Base-by-base conservation (phyloP, 53 echinoderm and acorn worm species). In the Hippasteria phrygiana region DNA sequence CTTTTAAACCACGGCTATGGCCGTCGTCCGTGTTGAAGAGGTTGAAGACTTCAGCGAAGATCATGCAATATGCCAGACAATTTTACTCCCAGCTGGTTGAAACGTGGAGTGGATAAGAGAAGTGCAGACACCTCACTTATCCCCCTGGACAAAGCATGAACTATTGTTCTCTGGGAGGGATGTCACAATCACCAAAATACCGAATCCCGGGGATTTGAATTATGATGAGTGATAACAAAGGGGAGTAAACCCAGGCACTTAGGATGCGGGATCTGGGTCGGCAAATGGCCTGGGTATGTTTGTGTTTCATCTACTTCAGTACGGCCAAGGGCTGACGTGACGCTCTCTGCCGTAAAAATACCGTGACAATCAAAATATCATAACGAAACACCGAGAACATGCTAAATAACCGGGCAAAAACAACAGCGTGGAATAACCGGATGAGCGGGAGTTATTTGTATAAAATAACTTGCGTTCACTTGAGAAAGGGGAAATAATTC, bases 171-270 rank as follows among this genome's bases (percentile, higher is more conserved):
- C 69, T 1, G 69, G 34, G 14, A 48, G 14, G 14, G 14, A 48
- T 48, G 14, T 4, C 69, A 26, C 10, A 4, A 67, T 67, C 13
- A 35, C 37, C 20, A 40, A 42, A 73, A 12, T 4, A 43, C 12
- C 2, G 42, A 56, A 70, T 55, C 42, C 27, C 24, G 67, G 71
- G 84, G 35, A 69, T 67, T 70, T 70, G 84, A 84, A 70, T 84
- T 84, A 84, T 84, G 84, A 84, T 84, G 84, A 70, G 51, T 70
- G 84, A 70, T 36, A 84, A 84, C 84, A 84, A 84, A 67, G 71
- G 48, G 70, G 63, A 67, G 71, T 33, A 50, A 84, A 84, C 50
- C 50, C 36, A 35, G 70, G 69, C 84, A 84, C 84, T 84, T 84
- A 84, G 14, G 69, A 48, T 22, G 69, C 47, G 34, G 69, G 37